These are phyloP conservation scores for Caenorhabditis latens DNA, from an alignment of 1,140 invertebrate genomes.

Conservation along the genomic window DNA sequence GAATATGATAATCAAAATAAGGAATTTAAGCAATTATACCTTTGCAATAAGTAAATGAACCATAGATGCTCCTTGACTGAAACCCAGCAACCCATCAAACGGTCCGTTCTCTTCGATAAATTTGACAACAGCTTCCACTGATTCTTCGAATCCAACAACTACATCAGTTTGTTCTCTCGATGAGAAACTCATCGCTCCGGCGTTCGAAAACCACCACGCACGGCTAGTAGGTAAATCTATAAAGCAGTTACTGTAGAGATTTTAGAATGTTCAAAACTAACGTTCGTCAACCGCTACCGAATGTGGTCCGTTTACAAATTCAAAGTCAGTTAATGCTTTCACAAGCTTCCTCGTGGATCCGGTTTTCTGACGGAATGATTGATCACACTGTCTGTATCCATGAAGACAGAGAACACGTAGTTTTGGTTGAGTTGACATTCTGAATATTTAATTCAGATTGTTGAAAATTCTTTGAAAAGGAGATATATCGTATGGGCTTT, in stretches of 20 bases:
- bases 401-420: constrained; percentile 60
- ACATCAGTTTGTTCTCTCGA: constrained; percentile 25
- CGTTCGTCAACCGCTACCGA: constrained; percentile 30
- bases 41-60: constrained; percentile 61
- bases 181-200: constrained; percentile 36
- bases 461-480: background rate
- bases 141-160: constrained; percentile 55
- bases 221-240: constrained; percentile 45
- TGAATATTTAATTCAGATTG: background rate
- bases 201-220: constrained; percentile 62
- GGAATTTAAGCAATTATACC: background rate
- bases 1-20: background rate
- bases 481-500: too few relatives aligned
- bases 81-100: constrained; percentile 57
- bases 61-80: constrained; percentile 63
- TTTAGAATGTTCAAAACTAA: background rate
- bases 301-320: constrained; percentile 38
- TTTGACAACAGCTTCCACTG: constrained; percentile 25
- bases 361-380: constrained; percentile 59
- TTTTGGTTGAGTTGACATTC: constrained; percentile 27
- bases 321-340: constrained; percentile 54
- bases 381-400: constrained; percentile 61
- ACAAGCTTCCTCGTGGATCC: constrained; percentile 56
- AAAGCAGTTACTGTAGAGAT: background rate
- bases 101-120: constrained; percentile 58